Evolutionary conservation across 2,888 invertebrate species (phyloP), one percentile per base, ranked within the genome.

Genomic region (Meloe dianella): DNA sequence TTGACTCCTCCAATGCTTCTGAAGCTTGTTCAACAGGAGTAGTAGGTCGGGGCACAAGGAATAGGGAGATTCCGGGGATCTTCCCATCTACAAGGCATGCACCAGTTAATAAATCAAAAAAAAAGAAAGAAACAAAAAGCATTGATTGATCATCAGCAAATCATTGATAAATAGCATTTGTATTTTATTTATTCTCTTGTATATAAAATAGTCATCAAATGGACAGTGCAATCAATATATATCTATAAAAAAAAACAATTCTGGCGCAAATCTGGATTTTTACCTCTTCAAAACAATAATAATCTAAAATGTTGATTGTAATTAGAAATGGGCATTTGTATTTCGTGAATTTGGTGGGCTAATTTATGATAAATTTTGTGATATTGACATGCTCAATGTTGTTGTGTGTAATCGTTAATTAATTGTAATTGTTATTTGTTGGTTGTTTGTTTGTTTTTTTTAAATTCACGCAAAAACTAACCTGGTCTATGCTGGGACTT

Each of bases 401-500:
- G 8, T 51, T n/a, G 47, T 47, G 47, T 47, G n/a, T n/a, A n/a
- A 7, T 41, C 2, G 20, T 9, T 2, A 35, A 22, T n/a, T n/a
- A n/a, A n/a, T n/a, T n/a, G n/a, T n/a, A n/a, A n/a, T n/a, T n/a
- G n/a, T n/a, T n/a, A n/a, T n/a, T n/a, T n/a, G n/a, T n/a, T n/a
- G n/a, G n/a, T n/a, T n/a, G n/a, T n/a, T n/a, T 47, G 20, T 22
- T 20, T 20, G 7, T 47, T 47, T 17, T 41, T 4, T 41, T 41
- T 20, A 22, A 22, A 47, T 10, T 20, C 6, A 10, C 1, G 1
- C 5, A 32, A 61, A 38, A 65, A 81, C 84, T 88, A 87, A 95
- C 95, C 94, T 95, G 95, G 86, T 95, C 95, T 83, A 93, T 92
- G 83, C 92, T 92, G 78, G 95, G 95, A 85, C 94, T 93, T 80